Evolutionary conservation across 2,797 vertebrate genomes (phyloP), one percentile per base, ranked within the genome.

Genomic region (Bradypodion ventrale): DNA sequence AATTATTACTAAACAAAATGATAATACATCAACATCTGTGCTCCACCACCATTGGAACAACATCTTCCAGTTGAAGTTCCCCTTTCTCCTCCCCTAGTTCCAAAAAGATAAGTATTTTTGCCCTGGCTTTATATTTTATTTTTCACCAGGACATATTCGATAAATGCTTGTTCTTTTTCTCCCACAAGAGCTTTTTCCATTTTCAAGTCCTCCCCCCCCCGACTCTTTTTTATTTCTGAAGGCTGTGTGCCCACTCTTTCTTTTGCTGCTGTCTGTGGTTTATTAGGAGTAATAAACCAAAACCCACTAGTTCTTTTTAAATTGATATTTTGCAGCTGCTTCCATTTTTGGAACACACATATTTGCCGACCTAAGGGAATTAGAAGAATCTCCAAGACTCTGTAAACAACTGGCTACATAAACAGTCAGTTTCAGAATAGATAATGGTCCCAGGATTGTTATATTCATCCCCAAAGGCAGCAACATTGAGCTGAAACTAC

Each of bases 361-460:
- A 9, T 35, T 78, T 83, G 19, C 69, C 29, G 46, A 44, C 37
- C 29, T 27, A n/a, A n/a, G 69, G 8, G 3, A 69, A 19, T 1
- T 37, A 4, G 32, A n/a, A 44, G 2, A 19, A 29, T 40, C 82
- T 70, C 69, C 5, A 1, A 72, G 65, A 66, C 49, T 83, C 44
- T 73, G 80, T 83, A 79, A 83, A 79, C 37, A 66, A 72, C 44
- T 12, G 42, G 16, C 6, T 46, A 66, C 15, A 19, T 32, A n/a
- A 78, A 0, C 3, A 44, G 21, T 42, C 72, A 37, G 2, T 25
- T 83, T 42, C 13, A 40, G 83, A 66, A 70, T 56, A 76, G 52
- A 19, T 56, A 56, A 56, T 56, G n/a, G 79, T 69, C 12, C 21
- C 35, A 68, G 4, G 35, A 40, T 35, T 75, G 19, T 75, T 49